Conservation (phyloP, 2,113 vertebrate species). For the Coptodon bakossiorum region DNA sequence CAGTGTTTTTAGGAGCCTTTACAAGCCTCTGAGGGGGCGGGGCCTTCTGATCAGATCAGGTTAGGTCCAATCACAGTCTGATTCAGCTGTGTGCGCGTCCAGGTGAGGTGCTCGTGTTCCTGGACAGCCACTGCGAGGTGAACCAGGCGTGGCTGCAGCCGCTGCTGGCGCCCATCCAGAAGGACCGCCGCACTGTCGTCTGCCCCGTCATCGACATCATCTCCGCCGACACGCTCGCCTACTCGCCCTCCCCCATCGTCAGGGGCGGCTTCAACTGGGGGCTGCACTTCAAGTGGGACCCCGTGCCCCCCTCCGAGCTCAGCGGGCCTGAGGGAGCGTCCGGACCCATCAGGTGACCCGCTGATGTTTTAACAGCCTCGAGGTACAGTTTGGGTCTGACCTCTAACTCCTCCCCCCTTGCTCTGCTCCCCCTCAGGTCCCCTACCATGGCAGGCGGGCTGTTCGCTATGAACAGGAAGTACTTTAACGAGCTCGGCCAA, state of each 20-base stretch:
- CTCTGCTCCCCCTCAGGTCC: slow-evolving; percentile 70
- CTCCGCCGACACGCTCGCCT: slow-evolving; percentile 88
- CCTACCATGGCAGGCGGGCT: slow-evolving; percentile 97
- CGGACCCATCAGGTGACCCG: slow-evolving; percentile 7
- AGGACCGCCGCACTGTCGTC: slow-evolving; percentile 79
- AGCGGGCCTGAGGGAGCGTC: slow-evolving; percentile 74
- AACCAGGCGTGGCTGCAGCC: slow-evolving; percentile 89
- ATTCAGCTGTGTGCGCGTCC: not conserved
- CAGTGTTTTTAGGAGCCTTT: not conserved
- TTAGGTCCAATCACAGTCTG: not conserved
- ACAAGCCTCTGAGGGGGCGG: not conserved
- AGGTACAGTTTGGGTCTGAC: not conserved
- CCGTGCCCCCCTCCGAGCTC: slow-evolving; percentile 82
- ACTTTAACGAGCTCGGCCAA: slow-evolving; percentile 88
- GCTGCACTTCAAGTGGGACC: slow-evolving; percentile 99
- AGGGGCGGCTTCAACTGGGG: slow-evolving; percentile 98
- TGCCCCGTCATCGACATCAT: slow-evolving; percentile 98
- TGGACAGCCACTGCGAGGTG: slow-evolving; percentile 98
- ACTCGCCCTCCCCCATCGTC: slow-evolving; percentile 91
- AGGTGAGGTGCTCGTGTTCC: slow-evolving; percentile 93
- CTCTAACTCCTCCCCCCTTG: not conserved
- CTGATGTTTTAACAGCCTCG: not conserved
- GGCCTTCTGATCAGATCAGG: not conserved
- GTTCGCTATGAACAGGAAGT: slow-evolving; percentile 94
- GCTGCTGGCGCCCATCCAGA: slow-evolving; percentile 75